These are phyloP conservation scores for Xanthorhoe spadicearia DNA, from an alignment of 2,888 invertebrate species.

Conservation along the genomic window DNA sequence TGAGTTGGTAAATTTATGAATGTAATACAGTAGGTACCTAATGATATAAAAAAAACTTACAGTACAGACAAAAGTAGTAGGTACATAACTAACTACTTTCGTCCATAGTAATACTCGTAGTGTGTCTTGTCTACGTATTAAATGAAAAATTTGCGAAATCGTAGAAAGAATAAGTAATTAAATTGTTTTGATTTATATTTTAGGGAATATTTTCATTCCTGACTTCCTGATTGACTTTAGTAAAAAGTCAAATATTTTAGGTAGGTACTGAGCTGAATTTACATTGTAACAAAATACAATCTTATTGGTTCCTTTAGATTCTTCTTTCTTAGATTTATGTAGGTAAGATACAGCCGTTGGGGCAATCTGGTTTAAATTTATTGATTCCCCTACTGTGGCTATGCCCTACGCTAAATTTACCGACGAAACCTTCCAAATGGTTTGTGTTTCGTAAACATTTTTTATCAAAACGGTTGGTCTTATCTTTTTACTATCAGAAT, in stretches of 20 bases:
- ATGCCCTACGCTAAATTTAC: slow-evolving; percentile 51
- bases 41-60: too few species aligned
- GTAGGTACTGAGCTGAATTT: slow-evolving; percentile 14
- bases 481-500: slow-evolving; percentile 39
- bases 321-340: slow-evolving; percentile 51
- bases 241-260: too few species aligned
- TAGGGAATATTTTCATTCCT: too few species aligned
- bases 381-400: slow-evolving; percentile 51
- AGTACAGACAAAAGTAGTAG: too few species aligned
- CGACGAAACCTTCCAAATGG: slow-evolving; percentile 39
- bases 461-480: slow-evolving; percentile 40
- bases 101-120: too few species aligned
- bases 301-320: slow-evolving; percentile 44
- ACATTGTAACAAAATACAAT: slow-evolving; percentile 42
- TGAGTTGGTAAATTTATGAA: neutral
- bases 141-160: too few species aligned
- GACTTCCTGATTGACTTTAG: too few species aligned
- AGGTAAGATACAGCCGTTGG: slow-evolving; percentile 49
- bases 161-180: too few species aligned
- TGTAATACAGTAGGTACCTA: too few species aligned
- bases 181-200: too few species aligned
- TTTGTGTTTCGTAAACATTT: slow-evolving; percentile 47
- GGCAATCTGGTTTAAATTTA: slow-evolving; percentile 56
- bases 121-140: too few species aligned
- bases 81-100: too few species aligned